phyloP scores from a whole-genome alignment of 2,113 vertebrate genomes.

The Python bivittatus region DNA sequence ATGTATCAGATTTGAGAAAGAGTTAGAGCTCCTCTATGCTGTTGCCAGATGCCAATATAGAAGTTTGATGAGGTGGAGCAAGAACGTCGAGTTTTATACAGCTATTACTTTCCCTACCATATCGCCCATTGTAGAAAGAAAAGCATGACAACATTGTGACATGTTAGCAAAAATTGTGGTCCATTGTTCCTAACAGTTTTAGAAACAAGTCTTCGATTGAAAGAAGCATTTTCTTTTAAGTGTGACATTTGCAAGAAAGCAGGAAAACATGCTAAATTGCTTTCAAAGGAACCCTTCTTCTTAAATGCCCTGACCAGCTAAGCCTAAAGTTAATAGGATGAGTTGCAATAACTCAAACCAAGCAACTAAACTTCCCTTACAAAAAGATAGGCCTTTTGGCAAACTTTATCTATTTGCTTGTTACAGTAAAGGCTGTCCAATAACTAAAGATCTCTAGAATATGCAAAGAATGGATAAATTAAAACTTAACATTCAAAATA shows the following conservation, averaged over 20 bases:
- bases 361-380: not conserved
- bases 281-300: not conserved
- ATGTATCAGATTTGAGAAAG: conserved; percentile 58
- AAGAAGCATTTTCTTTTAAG: not conserved
- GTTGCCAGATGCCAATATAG: conserved; percentile 56
- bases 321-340: not conserved
- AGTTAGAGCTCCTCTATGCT: conserved; percentile 75
- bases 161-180: not conserved
- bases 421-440: not conserved
- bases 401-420: not conserved
- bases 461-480: not conserved
- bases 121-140: conserved; percentile 3
- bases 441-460: not conserved
- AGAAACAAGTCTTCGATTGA: not conserved
- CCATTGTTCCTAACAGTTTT: not conserved
- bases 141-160: conserved; percentile 9
- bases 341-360: not conserved
- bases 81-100: conserved; percentile 29
- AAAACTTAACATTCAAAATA: not conserved
- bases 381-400: not conserved
- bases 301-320: not conserved
- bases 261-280: conserved; percentile 1
- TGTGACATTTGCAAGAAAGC: conserved; percentile 1
- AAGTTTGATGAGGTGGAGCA: conserved; percentile 33
- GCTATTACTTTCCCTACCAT: conserved; percentile 17